Percentiles rank a stretch among this genome's conserved stretches.
Evolutionary conservation across 1,140 invertebrate species (phyloP).

Genomic region (Lanistes nyassanus): DNA sequence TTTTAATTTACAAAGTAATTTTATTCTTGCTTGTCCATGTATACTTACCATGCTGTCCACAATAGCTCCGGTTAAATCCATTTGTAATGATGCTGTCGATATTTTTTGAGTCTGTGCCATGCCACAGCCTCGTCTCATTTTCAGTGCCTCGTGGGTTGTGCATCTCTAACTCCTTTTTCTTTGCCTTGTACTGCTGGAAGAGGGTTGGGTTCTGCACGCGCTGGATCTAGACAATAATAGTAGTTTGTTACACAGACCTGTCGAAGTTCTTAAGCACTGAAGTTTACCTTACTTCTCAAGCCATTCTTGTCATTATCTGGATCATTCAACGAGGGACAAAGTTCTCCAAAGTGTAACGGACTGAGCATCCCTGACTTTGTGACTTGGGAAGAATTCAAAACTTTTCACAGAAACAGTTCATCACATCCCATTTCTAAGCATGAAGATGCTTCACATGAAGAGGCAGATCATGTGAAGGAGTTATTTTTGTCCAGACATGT

Average conservation of each 20-base stretch:
- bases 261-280: not conserved
- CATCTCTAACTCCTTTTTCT: constrained; percentile 38
- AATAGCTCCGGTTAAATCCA: constrained; percentile 56
- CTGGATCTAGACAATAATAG: constrained; percentile 42
- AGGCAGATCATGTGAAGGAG: too few species aligned
- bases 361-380: too few species aligned
- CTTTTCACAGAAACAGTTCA: too few species aligned
- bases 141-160: constrained; percentile 29
- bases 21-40: not conserved
- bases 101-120: constrained; percentile 45
- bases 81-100: constrained; percentile 44
- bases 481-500: too few species aligned
- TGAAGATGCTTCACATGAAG: too few species aligned
- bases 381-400: too few species aligned
- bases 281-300: too few species aligned
- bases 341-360: too few species aligned
- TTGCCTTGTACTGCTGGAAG: constrained; percentile 44
- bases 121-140: constrained; percentile 51
- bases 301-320: too few species aligned
- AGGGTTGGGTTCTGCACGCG: constrained; percentile 45
- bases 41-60: constrained; percentile 54
- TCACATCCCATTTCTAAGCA: too few species aligned
- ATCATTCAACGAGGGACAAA: too few species aligned
- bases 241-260: not conserved
- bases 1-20: not conserved